Evolutionary conservation across 37 sponge, comb jelly and placozoan genomes (phyloP).

Genomic region (Halichondria panicea): DNA sequence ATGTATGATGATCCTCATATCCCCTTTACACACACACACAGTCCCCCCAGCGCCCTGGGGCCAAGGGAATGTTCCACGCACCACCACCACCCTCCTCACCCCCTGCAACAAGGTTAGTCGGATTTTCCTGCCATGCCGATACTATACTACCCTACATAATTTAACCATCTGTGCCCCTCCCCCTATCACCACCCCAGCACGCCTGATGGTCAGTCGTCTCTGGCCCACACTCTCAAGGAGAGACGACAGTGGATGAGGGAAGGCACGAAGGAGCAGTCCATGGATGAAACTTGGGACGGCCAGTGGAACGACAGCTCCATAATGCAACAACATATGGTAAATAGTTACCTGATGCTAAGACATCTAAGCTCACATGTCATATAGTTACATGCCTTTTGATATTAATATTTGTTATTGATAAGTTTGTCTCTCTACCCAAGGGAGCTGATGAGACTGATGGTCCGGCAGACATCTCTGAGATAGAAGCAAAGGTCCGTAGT

Average conservation of each 20-base stretch:
- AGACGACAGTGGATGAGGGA: constrained; percentile 24
- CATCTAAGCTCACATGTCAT: too few species aligned
- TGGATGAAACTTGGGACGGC: not conserved
- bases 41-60: constrained; percentile 15
- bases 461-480: not conserved
- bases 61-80: constrained; percentile 29
- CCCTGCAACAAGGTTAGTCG: not conserved
- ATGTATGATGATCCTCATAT: constrained; percentile 26
- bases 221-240: constrained; percentile 42
- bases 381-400: too few species aligned
- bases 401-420: too few species aligned
- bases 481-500: constrained; percentile 21
- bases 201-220: constrained; percentile 34
- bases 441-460: not conserved
- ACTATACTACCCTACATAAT: not conserved
- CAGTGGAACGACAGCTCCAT: constrained; percentile 30
- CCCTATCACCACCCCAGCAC: constrained; percentile 1
- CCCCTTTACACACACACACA: too few species aligned
- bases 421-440: too few species aligned
- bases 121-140: not conserved
- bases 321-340: too few species aligned
- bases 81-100: constrained; percentile 65
- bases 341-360: too few species aligned
- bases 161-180: too few species aligned
- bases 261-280: not conserved